phyloP scores from a whole-genome alignment of 2,888 invertebrate genomes.

The Philhelius pedissequus region DNA sequence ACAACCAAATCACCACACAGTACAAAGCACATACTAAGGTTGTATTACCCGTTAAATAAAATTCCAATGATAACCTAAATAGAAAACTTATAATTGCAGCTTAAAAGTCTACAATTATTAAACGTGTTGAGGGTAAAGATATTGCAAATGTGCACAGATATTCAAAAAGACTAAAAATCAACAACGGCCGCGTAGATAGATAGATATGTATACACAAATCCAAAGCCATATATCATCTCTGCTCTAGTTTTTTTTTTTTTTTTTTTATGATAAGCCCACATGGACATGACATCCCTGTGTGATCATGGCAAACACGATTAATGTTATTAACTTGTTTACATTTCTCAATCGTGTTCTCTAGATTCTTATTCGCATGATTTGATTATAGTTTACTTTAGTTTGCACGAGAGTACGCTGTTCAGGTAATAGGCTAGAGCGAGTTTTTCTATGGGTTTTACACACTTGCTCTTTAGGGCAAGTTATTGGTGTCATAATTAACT shows the following conservation, averaged over 20 bases:
- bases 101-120: background rate
- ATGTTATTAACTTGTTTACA: slow-evolving; percentile 52
- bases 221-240: slow-evolving; percentile 26
- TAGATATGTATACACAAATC: background rate
- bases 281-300: slow-evolving; percentile 51
- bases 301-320: slow-evolving; percentile 19
- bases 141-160: background rate
- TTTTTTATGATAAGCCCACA: slow-evolving; percentile 24
- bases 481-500: no score
- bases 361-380: background rate
- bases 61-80: background rate
- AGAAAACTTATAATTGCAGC: background rate
- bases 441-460: no score
- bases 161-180: background rate
- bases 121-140: background rate
- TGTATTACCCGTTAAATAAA: background rate
- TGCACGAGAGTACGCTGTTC: background rate
- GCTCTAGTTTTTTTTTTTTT: no score
- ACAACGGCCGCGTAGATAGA: background rate
- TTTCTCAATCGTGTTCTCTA: slow-evolving; percentile 30
- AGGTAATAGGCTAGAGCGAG: background rate
- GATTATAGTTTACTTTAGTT: background rate
- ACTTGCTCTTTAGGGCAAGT: no score
- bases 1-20: background rate
- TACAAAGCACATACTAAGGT: no score